A percentile compares a stretch with the other conserved stretches of the same genome.
These are phyloP conservation scores for Odontamblyopus rebecca DNA, from an alignment of 2,797 vertebrate species.

Conservation along the genomic window DNA sequence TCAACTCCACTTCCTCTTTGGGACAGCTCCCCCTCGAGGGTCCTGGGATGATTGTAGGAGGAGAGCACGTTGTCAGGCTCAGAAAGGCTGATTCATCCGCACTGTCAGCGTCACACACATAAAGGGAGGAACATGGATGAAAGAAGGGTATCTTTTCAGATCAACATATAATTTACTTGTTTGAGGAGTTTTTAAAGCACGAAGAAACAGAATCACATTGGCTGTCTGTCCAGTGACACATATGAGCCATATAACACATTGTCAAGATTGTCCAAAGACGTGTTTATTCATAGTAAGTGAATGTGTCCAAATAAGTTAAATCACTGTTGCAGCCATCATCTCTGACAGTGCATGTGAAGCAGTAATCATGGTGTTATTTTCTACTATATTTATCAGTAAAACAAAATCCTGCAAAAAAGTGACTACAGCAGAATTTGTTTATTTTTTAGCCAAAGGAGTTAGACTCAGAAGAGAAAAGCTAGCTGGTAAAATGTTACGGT, in stretches of 20 bases:
- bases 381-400: neutral
- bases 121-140: constrained; percentile 13
- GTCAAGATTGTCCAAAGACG: neutral
- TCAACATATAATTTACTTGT: neutral
- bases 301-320: neutral
- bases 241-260: neutral
- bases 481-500: too few relatives aligned
- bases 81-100: constrained; percentile 44
- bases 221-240: neutral
- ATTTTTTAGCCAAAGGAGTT: too few relatives aligned
- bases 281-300: neutral
- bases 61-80: constrained; percentile 27
- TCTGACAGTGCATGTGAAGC: too few relatives aligned
- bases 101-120: constrained; percentile 33
- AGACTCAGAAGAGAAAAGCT: too few relatives aligned
- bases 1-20: constrained; percentile 68
- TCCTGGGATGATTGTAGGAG: constrained; percentile 42
- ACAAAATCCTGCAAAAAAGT: too few relatives aligned
- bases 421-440: too few relatives aligned
- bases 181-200: neutral
- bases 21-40: constrained; percentile 10
- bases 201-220: neutral
- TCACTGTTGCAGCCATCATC: neutral
- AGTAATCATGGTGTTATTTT: neutral
- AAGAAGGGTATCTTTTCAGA: neutral